These are phyloP conservation scores for Chrysaora quinquecirrha DNA, from an alignment of 30 jellyfish, hydroid and myxozoan species.

Conservation along the genomic window DNA sequence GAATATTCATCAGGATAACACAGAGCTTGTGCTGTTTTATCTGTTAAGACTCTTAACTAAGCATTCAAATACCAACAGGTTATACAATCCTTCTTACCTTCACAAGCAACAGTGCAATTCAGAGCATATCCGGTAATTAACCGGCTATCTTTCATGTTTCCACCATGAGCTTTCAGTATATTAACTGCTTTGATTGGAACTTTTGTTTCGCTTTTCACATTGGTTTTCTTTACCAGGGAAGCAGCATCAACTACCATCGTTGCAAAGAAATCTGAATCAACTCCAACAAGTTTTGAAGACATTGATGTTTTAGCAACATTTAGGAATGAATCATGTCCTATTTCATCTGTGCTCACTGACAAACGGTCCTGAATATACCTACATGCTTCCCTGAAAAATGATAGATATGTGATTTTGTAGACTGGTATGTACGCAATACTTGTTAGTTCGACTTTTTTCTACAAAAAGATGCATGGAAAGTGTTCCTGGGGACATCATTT, in stretches of 20 bases:
- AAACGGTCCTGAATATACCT: conserved; percentile 85
- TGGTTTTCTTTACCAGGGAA: conserved; percentile 77
- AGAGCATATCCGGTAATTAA: conserved; percentile 91
- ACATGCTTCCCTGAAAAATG: conserved; percentile 91
- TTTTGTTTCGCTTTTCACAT: conserved; percentile 76
- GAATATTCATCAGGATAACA: too few species aligned
- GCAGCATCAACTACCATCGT: conserved; percentile 97
- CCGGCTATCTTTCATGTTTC: conserved; percentile 89
- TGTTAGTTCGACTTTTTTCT: too few species aligned
- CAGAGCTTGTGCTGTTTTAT: too few species aligned
- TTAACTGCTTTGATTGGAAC: conserved; percentile 89
- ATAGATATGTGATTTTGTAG: too few species aligned
- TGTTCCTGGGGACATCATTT: too few species aligned
- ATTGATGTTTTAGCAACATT: conserved; percentile 94
- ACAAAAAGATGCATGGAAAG: too few species aligned
- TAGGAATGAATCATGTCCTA: conserved; percentile 73
- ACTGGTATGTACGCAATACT: too few species aligned
- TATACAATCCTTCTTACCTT: too few species aligned
- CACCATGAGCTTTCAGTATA: conserved; percentile 98
- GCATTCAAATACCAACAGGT: too few species aligned
- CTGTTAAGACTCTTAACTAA: too few species aligned
- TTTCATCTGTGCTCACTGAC: conserved; percentile 88
- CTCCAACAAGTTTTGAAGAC: conserved; percentile 97
- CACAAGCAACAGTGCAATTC: conserved; percentile 98
- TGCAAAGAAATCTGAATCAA: conserved; percentile 97